phyloP scores from a whole-genome alignment of 2,113 vertebrate genomes.

The Pseudopipra pipra region DNA sequence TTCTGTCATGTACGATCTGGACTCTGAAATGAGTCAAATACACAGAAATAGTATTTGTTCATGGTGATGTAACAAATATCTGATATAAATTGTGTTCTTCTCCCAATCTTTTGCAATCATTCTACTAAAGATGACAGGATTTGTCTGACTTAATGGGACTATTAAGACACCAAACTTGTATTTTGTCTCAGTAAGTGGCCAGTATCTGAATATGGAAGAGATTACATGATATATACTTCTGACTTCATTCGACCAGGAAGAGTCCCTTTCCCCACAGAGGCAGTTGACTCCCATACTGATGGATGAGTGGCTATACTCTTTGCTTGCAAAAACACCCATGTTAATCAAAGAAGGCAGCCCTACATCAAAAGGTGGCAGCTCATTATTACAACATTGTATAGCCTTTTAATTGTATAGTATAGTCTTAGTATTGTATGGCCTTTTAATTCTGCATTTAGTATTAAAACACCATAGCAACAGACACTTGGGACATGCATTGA shows the following conservation, averaged over 20 bases:
- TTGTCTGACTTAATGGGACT: neutral
- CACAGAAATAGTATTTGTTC: neutral
- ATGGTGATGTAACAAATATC: neutral
- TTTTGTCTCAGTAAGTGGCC: neutral
- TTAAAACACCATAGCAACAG: constrained; percentile 34
- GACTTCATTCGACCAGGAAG: neutral
- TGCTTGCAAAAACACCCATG: neutral
- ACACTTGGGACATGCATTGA: neutral
- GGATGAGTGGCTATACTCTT: neutral
- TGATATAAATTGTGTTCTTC: neutral
- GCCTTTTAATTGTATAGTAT: neutral
- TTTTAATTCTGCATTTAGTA: neutral
- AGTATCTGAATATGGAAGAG: neutral
- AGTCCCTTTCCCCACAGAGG: neutral
- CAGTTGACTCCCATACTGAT: neutral
- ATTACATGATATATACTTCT: neutral
- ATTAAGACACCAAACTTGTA: neutral
- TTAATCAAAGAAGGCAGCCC: neutral
- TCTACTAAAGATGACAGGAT: neutral
- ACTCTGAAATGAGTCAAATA: neutral
- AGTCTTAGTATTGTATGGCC: neutral
- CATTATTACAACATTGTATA: neutral
- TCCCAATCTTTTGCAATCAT: neutral
- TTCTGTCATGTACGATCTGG: neutral
- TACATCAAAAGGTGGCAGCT: neutral